These are phyloP conservation scores for Glareola pratincola DNA, from an alignment of 2,113 vertebrate genomes.

Conservation along the genomic window DNA sequence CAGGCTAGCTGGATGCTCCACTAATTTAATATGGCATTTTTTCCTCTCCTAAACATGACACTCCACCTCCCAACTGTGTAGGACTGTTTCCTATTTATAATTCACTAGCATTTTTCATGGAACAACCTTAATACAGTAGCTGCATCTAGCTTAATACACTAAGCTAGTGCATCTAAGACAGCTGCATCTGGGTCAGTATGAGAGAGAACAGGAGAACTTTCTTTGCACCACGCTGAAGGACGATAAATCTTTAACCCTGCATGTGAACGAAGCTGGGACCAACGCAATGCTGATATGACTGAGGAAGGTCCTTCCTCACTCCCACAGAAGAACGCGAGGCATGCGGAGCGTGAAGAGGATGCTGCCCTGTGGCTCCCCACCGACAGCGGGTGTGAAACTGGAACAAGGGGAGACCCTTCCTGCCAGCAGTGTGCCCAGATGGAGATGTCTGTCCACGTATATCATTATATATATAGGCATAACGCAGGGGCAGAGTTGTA, in stretches of 20 bases:
- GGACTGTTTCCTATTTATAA: not conserved
- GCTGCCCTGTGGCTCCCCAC: not conserved
- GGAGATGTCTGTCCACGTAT: accelerated
- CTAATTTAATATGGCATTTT: not conserved
- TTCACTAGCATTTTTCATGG: not conserved
- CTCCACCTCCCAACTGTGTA: not conserved
- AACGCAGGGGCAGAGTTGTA: not conserved
- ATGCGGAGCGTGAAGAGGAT: not conserved
- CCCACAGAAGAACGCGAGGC: not conserved
- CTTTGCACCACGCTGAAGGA: not conserved
- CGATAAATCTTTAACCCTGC: not conserved
- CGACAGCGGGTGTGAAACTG: accelerated
- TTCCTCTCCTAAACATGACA: not conserved
- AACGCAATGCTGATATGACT: not conserved
- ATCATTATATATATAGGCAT: not conserved
- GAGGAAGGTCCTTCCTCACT: not conserved
- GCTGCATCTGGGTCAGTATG: not conserved
- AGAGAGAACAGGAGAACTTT: not conserved
- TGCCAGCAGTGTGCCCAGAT: not conserved
- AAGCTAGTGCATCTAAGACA: too few species aligned
- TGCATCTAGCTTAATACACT: too few species aligned
- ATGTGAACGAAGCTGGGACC: not conserved
- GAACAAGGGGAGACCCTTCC: not conserved
- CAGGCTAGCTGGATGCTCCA: not conserved
- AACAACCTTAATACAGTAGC: not conserved